These are phyloP conservation scores for Drosophila nigricruria DNA, from an alignment of 2,888 invertebrate species.

Conservation along the genomic window DNA sequence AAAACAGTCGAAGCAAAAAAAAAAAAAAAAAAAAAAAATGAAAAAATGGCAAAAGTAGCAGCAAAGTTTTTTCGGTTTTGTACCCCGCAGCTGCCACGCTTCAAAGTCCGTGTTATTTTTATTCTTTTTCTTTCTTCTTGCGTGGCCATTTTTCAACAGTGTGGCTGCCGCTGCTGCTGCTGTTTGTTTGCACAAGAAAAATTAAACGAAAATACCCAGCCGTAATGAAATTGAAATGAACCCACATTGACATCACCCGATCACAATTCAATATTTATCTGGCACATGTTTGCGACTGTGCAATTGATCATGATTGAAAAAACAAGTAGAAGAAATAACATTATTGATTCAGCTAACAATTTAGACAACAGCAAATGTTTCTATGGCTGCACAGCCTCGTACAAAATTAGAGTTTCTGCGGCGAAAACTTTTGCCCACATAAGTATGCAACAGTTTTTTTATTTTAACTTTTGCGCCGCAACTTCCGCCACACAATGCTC, in stretches of 20 bases:
- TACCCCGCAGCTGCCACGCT: slow-evolving; percentile 26
- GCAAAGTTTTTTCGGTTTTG: slow-evolving; percentile 59
- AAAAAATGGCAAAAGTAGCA: slow-evolving; percentile 43
- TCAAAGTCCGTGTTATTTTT: neutral
- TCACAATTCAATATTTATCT: slow-evolving; percentile 28
- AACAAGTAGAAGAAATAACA: neutral
- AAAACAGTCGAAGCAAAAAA: slow-evolving; percentile 56
- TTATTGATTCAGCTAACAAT: neutral
- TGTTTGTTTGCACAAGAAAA: slow-evolving; percentile 66
- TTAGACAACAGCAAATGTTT: neutral
- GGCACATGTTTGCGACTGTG: slow-evolving; percentile 25
- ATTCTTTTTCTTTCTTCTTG: slow-evolving; percentile 21
- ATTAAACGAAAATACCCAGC: slow-evolving; percentile 68
- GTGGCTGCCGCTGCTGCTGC: slow-evolving; percentile 9
- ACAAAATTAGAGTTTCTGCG: slow-evolving; percentile 17
- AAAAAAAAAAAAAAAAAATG: neutral
- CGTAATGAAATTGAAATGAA: slow-evolving; percentile 61
- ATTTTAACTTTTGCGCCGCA: slow-evolving; percentile 25
- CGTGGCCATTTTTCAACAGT: slow-evolving; percentile 54
- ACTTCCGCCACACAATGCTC: slow-evolving; percentile 49
- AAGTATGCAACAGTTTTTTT: slow-evolving; percentile 58
- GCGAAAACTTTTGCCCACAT: slow-evolving; percentile 45
- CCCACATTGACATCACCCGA: slow-evolving; percentile 6
- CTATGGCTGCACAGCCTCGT: neutral
- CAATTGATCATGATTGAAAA: neutral